Base-by-base conservation (phyloP, 2,888 invertebrate species). In the Drosophila tanythrix region DNA sequence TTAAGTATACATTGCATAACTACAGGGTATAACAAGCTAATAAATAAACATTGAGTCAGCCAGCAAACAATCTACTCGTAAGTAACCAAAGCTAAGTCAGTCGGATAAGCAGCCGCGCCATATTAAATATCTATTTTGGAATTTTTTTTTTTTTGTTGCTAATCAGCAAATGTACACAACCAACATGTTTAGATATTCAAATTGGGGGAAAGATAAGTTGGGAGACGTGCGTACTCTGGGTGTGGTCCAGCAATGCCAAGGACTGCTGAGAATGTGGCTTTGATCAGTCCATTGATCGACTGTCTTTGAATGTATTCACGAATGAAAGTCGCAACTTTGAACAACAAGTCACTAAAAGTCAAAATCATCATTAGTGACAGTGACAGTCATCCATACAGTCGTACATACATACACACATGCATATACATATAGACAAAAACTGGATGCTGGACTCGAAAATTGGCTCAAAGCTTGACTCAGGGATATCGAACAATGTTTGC, bases 111-210 rank as follows among this genome's bases (percentile, higher is more conserved):
- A 69, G n/a, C 35, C 15, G 7, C 36, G 57, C 61, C 70, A 50
- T 60, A 59, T 69, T 56, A 33, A 33, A 33, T 33, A 33, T 33
- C 33, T 33, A 10, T 33, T 33, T 33, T 33, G 33, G 33, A 33
- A 33, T 35, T 31, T 25, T n/a, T 4, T n/a, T 59, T 27, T 31
- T n/a, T 57, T 29, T 67, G n/a, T 15, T 35, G 46, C 69, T 76
- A 76, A 62, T 79, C 75, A 76, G 59, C 75, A 79, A 52, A 62
- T 36, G 61, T 33, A 74, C 58, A 76, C 61, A 76, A 21, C 46
- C 61, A 76, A 21, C 46, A 55, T 52, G 64, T 50, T 68, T 61
- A 57, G 68, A 55, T 6, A 35, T 64, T 64, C 56, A 73, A 78
- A 67, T 78, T 60, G 29, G 31, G 10, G 3, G 25, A 36, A 61